Base-by-base conservation (phyloP, 2,888 invertebrate genomes). In the Erebia epiphron region DNA sequence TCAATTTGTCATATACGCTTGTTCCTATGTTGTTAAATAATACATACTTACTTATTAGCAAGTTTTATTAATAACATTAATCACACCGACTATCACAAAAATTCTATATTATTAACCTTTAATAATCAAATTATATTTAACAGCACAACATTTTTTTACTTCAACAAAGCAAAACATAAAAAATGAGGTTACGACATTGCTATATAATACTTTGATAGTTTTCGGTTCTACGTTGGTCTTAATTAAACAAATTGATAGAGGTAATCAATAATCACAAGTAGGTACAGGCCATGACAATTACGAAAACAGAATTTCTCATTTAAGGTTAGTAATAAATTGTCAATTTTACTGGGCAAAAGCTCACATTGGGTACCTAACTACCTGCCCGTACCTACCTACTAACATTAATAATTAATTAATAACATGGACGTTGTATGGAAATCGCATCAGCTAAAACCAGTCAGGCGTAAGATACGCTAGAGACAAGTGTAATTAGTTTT, bases 1-100 rank as follows among this genome's bases (percentile, higher is more conserved):
- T 64, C 18, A 11, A 46, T 64, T 63, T 64, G 64, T 64, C 64
- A 64, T 64, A 64, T 64, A 64, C 10, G 64, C 64, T 64, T 64
- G 11, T 41, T 54, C 35, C 41, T 41, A 64, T 54, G n/a, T 10
- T 18, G 18, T 62, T 46, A 62, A 5, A 18, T 5, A 35, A 41
- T 35, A 7, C 13, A 26, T 49, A 46, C 41, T n/a, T 49, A 46
- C 41, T n/a, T 26, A 50, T 11, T 49, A 62, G 18, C 49, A 13
- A 62, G 5, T 18, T 35, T 35, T n/a, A 46, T 61, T 49, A 46
- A 49, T 49, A 50, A 14, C 35, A 50, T 63, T 63, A 63, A 35
- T n/a, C 11, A 52, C 41, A 57, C 11, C 18, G 11, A 14, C n/a
- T 35, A 35, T 35, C 35, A 7, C 35, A 35, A 35, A 35, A 35